Percentiles rank a stretch among this genome's conserved stretches.
Evolutionary conservation across 1,140 invertebrate species (phyloP).

Genomic region (Caenorhabditis brenneri): DNA sequence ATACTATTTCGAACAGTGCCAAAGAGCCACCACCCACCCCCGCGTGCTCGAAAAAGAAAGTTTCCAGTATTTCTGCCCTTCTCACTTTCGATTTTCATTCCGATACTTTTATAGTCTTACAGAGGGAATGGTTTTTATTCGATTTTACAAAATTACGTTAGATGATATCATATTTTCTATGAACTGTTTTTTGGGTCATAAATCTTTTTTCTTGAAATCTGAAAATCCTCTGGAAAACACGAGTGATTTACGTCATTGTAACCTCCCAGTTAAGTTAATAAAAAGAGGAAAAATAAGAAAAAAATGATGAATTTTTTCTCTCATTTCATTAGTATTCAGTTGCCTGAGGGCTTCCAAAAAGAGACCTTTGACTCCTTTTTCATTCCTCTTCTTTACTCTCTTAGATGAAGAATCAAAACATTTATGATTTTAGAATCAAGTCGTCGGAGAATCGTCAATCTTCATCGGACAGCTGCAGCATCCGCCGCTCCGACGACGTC

Average conservation of each 20-base stretch:
- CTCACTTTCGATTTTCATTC: constrained; percentile 17
- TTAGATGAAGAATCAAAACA: background rate
- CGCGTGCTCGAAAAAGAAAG: background rate
- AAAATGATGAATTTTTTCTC: background rate
- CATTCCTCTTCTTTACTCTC: background rate
- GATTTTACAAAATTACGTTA: background rate
- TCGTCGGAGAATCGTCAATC: background rate
- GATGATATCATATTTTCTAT: background rate
- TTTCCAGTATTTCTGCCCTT: constrained; percentile 29
- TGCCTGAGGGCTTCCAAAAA: background rate
- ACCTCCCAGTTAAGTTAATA: background rate
- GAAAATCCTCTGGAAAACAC: background rate
- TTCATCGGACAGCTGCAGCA: constrained; percentile 39
- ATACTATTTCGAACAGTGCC: background rate
- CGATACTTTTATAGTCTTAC: background rate
- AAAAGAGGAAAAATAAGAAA: background rate
- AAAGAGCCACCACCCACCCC: constrained; percentile 23
- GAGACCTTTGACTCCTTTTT: background rate
- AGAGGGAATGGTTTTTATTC: background rate
- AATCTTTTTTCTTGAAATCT: background rate
- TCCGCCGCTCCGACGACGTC: constrained; percentile 34
- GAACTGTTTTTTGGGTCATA: background rate
- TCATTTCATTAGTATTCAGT: constrained; percentile 12
- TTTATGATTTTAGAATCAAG: background rate
- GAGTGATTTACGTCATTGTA: background rate